Conservation (phyloP, 2,113 vertebrate species). For the Bambusicola thoracicus region DNA sequence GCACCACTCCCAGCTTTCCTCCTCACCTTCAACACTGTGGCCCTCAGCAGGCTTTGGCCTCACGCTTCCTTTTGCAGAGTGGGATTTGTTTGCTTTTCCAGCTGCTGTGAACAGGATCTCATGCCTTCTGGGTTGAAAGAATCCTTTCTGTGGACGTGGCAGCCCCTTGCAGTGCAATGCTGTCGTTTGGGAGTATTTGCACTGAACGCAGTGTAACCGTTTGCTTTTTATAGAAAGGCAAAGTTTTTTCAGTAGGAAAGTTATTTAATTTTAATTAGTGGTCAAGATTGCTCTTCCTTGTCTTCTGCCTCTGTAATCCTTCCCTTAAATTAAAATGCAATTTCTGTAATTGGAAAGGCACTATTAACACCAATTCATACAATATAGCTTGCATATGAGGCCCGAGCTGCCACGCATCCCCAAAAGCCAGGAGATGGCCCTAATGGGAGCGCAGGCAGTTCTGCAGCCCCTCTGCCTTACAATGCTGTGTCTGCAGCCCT, state of each 20-base stretch:
- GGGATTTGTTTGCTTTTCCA: neutral
- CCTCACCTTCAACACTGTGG: fast-evolving
- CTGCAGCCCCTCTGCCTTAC: neutral
- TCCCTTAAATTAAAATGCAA: neutral
- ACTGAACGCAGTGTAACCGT: neutral
- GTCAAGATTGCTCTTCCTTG: neutral
- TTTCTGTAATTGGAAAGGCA: neutral
- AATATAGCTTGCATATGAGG: neutral
- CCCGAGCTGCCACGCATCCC: neutral
- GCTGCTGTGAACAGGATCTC: neutral
- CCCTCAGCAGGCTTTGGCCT: neutral
- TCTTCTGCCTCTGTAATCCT: neutral
- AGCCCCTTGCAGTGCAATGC: neutral
- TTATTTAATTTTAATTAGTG: constrained; percentile 41
- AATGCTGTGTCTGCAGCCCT: neutral
- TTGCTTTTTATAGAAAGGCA: neutral
- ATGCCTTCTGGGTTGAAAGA: neutral
- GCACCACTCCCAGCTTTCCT: neutral
- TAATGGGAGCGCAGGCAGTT: neutral
- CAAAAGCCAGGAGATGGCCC: neutral
- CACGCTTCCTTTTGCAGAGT: fast-evolving
- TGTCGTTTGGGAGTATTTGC: neutral
- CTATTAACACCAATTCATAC: neutral
- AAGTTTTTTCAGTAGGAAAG: neutral
- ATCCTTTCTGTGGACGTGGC: fast-evolving